phyloP scores from a whole-genome alignment of 2,888 invertebrate genomes.

The Tinea semifulvella region DNA sequence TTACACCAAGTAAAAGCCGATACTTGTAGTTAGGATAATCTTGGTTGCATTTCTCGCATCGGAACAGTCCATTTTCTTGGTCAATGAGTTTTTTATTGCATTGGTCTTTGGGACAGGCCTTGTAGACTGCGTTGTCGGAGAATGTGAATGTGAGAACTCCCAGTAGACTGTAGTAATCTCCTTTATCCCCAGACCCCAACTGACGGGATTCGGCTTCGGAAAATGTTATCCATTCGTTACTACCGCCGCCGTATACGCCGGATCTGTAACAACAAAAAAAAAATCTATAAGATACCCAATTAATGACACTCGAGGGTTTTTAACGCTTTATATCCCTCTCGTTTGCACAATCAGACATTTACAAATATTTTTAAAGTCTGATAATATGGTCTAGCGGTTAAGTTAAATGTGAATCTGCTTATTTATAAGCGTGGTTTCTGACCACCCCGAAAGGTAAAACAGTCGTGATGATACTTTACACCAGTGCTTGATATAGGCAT shows the following conservation, averaged over 20 bases:
- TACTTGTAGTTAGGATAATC: constrained; percentile 88
- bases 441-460: too few species aligned
- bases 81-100: constrained; percentile 97
- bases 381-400: too few species aligned
- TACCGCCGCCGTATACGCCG: constrained; percentile 51
- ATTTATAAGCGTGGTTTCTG: too few species aligned
- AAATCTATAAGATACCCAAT: too few species aligned
- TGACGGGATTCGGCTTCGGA: constrained; percentile 76
- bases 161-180: constrained; percentile 83
- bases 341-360: too few species aligned
- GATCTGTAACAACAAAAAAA: too few species aligned
- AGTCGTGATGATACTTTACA: too few species aligned
- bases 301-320: too few species aligned
- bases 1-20: constrained; percentile 81
- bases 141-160: constrained; percentile 82
- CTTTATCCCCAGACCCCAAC: constrained; percentile 77
- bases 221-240: constrained; percentile 78
- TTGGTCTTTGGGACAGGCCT: constrained; percentile 86
- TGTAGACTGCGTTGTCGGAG: constrained; percentile 87
- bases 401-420: too few species aligned
- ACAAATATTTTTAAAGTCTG: too few species aligned
- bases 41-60: constrained; percentile 94
- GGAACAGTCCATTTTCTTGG: constrained; percentile 84
- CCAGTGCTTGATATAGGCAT: too few species aligned
- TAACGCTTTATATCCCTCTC: too few species aligned